Conservation (phyloP, 2,113 vertebrate species). For the Clarias batrachus region DNA sequence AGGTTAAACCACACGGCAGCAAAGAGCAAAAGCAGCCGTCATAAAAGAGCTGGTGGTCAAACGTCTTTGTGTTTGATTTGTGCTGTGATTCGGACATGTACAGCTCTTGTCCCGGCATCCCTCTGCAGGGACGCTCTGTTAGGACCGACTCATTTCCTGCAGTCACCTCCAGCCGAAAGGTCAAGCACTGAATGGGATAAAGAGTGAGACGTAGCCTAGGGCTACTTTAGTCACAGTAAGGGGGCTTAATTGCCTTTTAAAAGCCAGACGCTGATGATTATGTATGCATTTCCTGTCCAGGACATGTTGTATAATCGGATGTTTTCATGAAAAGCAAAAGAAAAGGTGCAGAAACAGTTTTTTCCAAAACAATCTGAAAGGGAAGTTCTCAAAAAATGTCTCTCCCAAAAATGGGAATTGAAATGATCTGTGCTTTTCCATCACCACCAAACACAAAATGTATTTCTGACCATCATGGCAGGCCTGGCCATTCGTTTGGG, state of each 20-base stretch:
- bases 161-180: slow-evolving; percentile 28
- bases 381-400: background rate
- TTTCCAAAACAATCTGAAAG: background rate
- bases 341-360: background rate
- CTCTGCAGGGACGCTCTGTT: slow-evolving; percentile 26
- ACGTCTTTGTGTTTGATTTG: slow-evolving; percentile 29
- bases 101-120: slow-evolving; percentile 27
- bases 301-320: slow-evolving; percentile 22
- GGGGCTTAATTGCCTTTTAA: slow-evolving; percentile 48
- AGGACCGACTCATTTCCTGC: slow-evolving; percentile 34
- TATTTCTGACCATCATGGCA: slow-evolving; percentile 12
- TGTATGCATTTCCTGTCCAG: slow-evolving; percentile 13
- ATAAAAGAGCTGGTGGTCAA: slow-evolving; percentile 7
- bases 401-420: background rate
- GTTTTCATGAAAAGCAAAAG: background rate
- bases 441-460: background rate
- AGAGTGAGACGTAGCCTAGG: slow-evolving; percentile 26
- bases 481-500: background rate
- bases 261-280: slow-evolving; percentile 22
- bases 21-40: background rate
- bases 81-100: slow-evolving; percentile 12
- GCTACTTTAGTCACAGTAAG: slow-evolving; percentile 24
- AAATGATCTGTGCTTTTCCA: slow-evolving; percentile 7
- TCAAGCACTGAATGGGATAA: slow-evolving; percentile 40
- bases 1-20: background rate